Evolutionary conservation across 1,140 invertebrate genomes (phyloP).

Genomic region (Sycophaga agraensis): DNA sequence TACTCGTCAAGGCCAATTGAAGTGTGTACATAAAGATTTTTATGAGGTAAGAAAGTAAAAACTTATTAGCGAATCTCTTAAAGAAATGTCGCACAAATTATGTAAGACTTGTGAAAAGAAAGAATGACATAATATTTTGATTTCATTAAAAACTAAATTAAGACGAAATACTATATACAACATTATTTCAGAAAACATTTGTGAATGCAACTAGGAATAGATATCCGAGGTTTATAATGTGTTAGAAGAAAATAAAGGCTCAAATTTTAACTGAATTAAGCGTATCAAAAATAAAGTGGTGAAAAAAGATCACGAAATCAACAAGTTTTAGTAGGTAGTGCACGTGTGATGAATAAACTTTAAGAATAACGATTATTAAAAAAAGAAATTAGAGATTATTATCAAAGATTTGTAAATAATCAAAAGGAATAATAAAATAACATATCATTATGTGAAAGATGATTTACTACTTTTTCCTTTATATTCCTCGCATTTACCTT

Average conservation of each 20-base stretch:
- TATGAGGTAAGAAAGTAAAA: not conserved
- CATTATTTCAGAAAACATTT: no score
- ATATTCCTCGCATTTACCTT: no score
- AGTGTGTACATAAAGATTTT: conserved; percentile 8
- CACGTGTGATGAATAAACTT: conserved; percentile 40
- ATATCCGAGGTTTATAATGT: no score
- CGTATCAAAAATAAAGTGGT: conserved; percentile 24
- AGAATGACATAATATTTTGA: not conserved
- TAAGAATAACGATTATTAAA: conserved; percentile 7
- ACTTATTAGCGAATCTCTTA: not conserved
- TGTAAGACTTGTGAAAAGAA: no score
- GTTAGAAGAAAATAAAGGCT: conserved; percentile 8
- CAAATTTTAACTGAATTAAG: conserved; percentile 18
- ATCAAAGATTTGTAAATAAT: conserved; percentile 58
- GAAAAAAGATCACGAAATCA: conserved; percentile 37
- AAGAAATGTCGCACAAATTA: no score
- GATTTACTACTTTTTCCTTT: conserved; percentile 18
- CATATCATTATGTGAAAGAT: conserved; percentile 34
- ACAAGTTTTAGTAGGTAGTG: conserved; percentile 48
- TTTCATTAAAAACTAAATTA: no score
- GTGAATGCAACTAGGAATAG: no score
- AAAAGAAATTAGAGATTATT: conserved; percentile 55
- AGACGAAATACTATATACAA: no score
- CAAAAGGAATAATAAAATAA: conserved; percentile 58
- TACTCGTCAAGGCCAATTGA: no score